Base-by-base conservation (phyloP, 2,797 vertebrate species). In the Enteromius treurensis region DNA sequence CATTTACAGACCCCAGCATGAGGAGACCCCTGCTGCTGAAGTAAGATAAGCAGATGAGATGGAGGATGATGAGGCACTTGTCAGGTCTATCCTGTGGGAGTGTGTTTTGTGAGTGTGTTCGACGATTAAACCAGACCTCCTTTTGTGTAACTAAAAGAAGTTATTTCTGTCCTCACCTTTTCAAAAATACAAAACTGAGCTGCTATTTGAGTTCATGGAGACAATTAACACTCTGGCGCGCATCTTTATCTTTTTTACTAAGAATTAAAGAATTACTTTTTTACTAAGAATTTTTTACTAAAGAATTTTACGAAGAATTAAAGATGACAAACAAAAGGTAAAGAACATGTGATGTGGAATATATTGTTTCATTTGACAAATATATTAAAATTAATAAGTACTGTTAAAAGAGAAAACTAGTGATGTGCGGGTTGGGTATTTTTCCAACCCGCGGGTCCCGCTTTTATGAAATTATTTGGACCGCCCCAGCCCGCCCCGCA, bases 31-130 rank as follows among this genome's bases (percentile, higher is more conserved):
- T 75, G 84, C 85, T 79, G 87, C 80, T 47, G 21, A 84, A 86
- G 86, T 65, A 67, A 87, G 87, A 91, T 93, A 89, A 92, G 82
- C 67, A 23, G 64, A 78, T 81, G 84, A 86, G 86, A 82, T 73
- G 73, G 85, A 73, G 85, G 88, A 89, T 88, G 88, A 90, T 80
- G 87, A 86, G 77, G 81, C 29, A 58, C 34, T 79, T 65, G 55
- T 78, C 82, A 68, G 74, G 84, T 58, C 84, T 84, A 90, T 86
- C 75, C 84, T 85, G 78, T 71, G 86, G 82, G 85, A 90, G 82
- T 74, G 83, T 78, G 84, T 82, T 68, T 69, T 37, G 29, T 51
- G 68, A 67, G 49, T 19, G 34, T 82, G 62, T 45, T 82, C 32
- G 70, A n/a, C 76, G 79, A 87, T 82, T 86, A 80, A 88, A 77